Evolutionary conservation across 2,888 invertebrate species (phyloP), one percentile per base, ranked within the genome.

Genomic region (Trachelus iudaicus): DNA sequence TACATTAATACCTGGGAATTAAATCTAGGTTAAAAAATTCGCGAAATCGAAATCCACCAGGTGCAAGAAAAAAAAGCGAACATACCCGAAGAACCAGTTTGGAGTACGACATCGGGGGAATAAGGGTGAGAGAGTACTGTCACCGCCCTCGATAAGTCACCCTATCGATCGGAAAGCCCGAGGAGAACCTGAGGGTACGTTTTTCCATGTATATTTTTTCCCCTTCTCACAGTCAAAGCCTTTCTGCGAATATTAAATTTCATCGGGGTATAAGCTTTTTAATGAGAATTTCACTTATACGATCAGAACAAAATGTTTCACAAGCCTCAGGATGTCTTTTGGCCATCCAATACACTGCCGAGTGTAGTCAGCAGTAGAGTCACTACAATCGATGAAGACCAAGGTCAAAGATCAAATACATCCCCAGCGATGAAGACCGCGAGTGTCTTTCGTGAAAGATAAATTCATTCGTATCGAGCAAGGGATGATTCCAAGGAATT

Each of bases 111-210:
- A 9, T 56, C 23, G 9, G 15, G 9, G 56, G 23, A 23, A 56
- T 71, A 71, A 35, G 37, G 40, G 30, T 77, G 76, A 15, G 76
- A 35, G 71, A 73, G 69, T 82, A 84, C 86, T 88, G 88, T 88
- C 88, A 88, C 85, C 88, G 87, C 85, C 88, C 88, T 86, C 87
- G 87, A 90, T 90, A 91, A 90, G 89, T 90, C 91, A 90, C 84
- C 89, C 85, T 88, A 90, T 89, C 88, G 89, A 90, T 90, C 88
- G 87, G 84, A 74, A 76, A 81, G 69, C 75, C 74, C 76, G 56
- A 80, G 73, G 73, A 75, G 81, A 80, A 77, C 81, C 80, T 34
- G 35, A 35, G 6, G 9, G 23, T 74, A 35, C 23, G 35, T 30
- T 34, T 12, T 35, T 74, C 11, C 74, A 34, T 31, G 35, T 13